These are phyloP conservation scores for Lycopodina hypogea DNA, from an alignment of 37 sponge, comb jelly and placozoan species.

Conservation along the genomic window DNA sequence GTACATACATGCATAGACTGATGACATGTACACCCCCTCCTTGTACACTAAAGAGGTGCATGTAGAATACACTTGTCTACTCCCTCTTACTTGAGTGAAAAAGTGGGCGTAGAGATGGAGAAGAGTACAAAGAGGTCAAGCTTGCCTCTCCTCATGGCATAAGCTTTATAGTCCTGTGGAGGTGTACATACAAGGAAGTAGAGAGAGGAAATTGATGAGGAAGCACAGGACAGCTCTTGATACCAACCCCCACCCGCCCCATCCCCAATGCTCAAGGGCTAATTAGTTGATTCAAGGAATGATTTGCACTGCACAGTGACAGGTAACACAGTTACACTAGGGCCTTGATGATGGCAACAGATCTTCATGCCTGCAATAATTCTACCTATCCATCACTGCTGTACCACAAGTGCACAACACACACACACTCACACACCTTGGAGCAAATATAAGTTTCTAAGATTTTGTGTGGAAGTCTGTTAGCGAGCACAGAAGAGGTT, in stretches of 20 bases:
- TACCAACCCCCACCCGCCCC: neutral
- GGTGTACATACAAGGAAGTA: too few species aligned
- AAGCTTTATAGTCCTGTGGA: conserved; percentile 47
- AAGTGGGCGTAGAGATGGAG: conserved; percentile 33
- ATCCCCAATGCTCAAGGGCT: neutral
- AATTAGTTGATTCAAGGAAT: too few species aligned
- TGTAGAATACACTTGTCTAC: too few species aligned
- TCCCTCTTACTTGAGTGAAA: conserved; percentile 60
- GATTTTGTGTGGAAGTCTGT: conserved; percentile 33
- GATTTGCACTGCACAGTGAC: too few species aligned
- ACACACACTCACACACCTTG: conserved; percentile 12
- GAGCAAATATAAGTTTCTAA: conserved; percentile 49
- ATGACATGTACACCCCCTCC: too few species aligned
- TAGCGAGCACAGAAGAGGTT: neutral
- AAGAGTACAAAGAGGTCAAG: conserved; percentile 55
- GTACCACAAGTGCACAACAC: neutral
- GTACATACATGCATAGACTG: too few species aligned
- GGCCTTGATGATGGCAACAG: too few species aligned
- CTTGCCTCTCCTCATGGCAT: conserved; percentile 38
- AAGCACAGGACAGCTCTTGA: neutral
- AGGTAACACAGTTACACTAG: too few species aligned
- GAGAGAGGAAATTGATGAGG: neutral
- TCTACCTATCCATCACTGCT: neutral
- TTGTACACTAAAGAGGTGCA: too few species aligned
- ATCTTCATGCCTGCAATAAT: neutral